phyloP scores from a whole-genome alignment of 2,888 invertebrate species.

The Dorcus parallelipipedus region DNA sequence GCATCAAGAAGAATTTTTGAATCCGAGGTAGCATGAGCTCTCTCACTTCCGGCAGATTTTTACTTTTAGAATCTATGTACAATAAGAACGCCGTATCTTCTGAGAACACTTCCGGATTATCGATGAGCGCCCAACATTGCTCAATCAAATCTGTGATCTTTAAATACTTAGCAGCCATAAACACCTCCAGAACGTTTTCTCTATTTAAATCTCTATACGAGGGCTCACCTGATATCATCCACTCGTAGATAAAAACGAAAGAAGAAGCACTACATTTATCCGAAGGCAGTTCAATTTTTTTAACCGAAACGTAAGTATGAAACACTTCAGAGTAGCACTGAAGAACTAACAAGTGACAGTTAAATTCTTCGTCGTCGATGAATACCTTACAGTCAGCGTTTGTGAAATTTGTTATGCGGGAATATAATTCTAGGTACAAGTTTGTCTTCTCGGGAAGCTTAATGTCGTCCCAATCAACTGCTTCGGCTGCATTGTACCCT shows the following conservation, averaged over 20 bases:
- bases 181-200: constrained; percentile 69
- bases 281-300: constrained; percentile 46
- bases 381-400: constrained; percentile 66
- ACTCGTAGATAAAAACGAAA: constrained; percentile 72
- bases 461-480: constrained; percentile 63
- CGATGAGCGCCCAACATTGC: constrained; percentile 75
- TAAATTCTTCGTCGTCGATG: constrained; percentile 64
- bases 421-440: constrained; percentile 62
- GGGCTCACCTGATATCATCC: constrained; percentile 71
- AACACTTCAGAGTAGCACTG: constrained; percentile 68
- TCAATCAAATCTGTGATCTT: constrained; percentile 69
- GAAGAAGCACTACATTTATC: constrained; percentile 53
- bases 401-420: constrained; percentile 65
- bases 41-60: constrained; percentile 59
- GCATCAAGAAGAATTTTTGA: constrained; percentile 71
- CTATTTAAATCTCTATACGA: constrained; percentile 63
- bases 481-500: constrained; percentile 56
- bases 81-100: constrained; percentile 74
- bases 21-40: constrained; percentile 72
- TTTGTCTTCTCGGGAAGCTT: constrained; percentile 65
- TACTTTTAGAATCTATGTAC: constrained; percentile 53
- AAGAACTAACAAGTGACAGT: constrained; percentile 66
- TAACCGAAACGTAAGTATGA: constrained; percentile 50
- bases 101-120: constrained; percentile 63
- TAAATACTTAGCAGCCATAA: constrained; percentile 68